These are phyloP conservation scores for Folsomia candida DNA, from an alignment of 2,888 invertebrate genomes.

Conservation along the genomic window DNA sequence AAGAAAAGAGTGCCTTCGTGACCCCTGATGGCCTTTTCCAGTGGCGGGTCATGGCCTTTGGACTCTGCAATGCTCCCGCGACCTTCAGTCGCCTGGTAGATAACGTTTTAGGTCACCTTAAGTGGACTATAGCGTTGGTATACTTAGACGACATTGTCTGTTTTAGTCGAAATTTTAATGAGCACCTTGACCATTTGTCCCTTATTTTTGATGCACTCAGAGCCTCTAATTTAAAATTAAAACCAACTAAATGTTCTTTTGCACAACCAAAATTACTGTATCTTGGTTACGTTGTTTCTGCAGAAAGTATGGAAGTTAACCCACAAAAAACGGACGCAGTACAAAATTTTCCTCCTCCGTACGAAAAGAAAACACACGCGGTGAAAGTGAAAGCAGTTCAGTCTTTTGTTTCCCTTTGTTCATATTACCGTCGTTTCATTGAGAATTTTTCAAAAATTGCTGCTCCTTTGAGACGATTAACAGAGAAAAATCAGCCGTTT, in stretches of 20 bases:
- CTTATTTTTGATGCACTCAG: conserved; percentile 9
- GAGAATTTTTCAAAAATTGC: conserved; percentile 40
- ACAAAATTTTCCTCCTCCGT: conserved; percentile 34
- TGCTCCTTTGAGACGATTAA: conserved; percentile 27
- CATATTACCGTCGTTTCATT: conserved; percentile 45
- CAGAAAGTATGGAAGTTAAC: too few species aligned
- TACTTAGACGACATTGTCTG: conserved; percentile 23
- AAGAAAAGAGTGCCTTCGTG: background rate
- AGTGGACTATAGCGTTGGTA: conserved; percentile 15
- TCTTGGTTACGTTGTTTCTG: conserved; percentile 52
- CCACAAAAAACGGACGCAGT: too few species aligned
- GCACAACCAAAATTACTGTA: conserved; percentile 48
- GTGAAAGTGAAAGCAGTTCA: conserved; percentile 23
- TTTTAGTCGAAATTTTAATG: conserved; percentile 2
- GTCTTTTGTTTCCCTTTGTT: conserved; percentile 35
- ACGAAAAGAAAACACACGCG: background rate
- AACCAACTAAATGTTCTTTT: conserved; percentile 51
- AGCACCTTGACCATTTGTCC: background rate
- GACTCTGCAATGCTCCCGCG: too few species aligned
- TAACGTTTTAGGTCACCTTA: conserved; percentile 48
- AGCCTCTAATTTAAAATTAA: conserved; percentile 48
- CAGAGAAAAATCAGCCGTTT: conserved; percentile 12
- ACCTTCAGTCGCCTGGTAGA: conserved; percentile 42
- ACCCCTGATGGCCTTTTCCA: too few species aligned
- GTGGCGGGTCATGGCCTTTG: too few species aligned